Conservation (phyloP, 2,113 vertebrate genomes). For the Symphodus melops region DNA sequence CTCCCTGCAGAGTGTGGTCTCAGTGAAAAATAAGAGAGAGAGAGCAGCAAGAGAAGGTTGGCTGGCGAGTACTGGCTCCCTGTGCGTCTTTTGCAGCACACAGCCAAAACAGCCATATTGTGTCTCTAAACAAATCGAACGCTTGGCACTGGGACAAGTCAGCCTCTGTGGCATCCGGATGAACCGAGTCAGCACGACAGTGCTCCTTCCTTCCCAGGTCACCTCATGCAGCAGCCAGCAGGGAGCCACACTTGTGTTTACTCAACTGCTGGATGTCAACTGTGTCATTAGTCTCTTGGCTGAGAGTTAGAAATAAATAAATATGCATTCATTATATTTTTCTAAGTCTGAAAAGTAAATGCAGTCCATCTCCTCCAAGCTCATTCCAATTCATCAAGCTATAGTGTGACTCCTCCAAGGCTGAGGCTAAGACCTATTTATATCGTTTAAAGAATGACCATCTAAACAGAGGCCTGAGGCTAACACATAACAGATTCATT, state of each 20-base stretch:
- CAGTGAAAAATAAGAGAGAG: conserved; percentile 55
- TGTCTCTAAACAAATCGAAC: conserved; percentile 80
- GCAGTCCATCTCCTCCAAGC: conserved; percentile 8
- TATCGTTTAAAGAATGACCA: conserved; percentile 19
- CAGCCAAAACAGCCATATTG: conserved; percentile 81
- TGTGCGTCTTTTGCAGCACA: conserved; percentile 61
- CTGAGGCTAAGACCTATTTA: conserved; percentile 25
- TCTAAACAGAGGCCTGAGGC: conserved; percentile 20
- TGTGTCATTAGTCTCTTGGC: conserved; percentile 73
- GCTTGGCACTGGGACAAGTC: conserved; percentile 74
- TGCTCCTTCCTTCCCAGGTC: conserved; percentile 70
- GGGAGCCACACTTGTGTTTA: conserved; percentile 57
- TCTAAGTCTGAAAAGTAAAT: conserved; percentile 45
- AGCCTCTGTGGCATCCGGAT: conserved; percentile 64
- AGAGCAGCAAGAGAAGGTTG: conserved; percentile 67
- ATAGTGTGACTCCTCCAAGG: conserved; percentile 36
- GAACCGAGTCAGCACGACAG: conserved; percentile 69
- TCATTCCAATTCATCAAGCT: conserved; percentile 46
- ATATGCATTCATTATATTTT: conserved; percentile 54
- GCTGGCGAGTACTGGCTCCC: conserved; percentile 67
- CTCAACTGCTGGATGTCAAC: conserved; percentile 59
- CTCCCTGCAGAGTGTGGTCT: conserved; percentile 58
- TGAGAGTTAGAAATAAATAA: conserved; percentile 26
- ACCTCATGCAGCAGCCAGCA: conserved; percentile 65
- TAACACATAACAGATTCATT: conserved; percentile 1